phyloP scores from a whole-genome alignment of 2,797 vertebrate genomes.

The Acanthurus tractus region DNA sequence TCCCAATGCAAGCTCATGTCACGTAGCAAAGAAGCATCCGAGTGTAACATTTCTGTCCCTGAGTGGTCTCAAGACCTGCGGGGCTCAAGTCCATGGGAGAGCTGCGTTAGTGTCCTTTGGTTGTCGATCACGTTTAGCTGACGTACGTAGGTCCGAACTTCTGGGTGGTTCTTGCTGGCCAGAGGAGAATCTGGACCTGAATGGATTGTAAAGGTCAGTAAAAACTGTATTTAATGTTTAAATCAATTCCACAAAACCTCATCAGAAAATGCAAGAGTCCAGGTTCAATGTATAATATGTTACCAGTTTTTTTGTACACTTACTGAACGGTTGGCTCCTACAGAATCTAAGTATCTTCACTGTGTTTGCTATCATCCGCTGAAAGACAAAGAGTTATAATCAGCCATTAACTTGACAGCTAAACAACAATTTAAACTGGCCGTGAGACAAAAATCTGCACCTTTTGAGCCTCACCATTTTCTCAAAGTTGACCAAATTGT shows the following conservation, averaged over 20 bases:
- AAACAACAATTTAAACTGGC: neutral
- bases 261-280: neutral
- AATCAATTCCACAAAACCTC: neutral
- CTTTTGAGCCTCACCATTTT: conserved; percentile 93
- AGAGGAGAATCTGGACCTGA: conserved; percentile 92
- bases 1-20: conserved; percentile 60
- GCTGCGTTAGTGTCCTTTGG: conserved; percentile 97
- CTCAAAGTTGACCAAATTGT: conserved; percentile 98
- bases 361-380: conserved; percentile 98
- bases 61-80: conserved; percentile 89
- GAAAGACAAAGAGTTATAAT: conserved; percentile 72
- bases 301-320: conserved; percentile 74
- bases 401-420: conserved; percentile 18
- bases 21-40: conserved; percentile 82
- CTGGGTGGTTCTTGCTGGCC: conserved; percentile 94
- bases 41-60: conserved; percentile 63
- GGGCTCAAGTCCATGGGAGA: conserved; percentile 95
- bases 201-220: neutral
- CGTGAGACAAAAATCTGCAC: conserved; percentile 21
- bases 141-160: conserved; percentile 93
- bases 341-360: conserved; percentile 94
- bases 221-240: neutral
- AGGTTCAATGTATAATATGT: neutral
- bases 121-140: conserved; percentile 98
- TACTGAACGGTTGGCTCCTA: conserved; percentile 95